Percentiles rank a stretch among this genome's conserved stretches.
Conservation (phyloP, 1,140 invertebrate species). For the Trichonephila inaurata region DNA sequence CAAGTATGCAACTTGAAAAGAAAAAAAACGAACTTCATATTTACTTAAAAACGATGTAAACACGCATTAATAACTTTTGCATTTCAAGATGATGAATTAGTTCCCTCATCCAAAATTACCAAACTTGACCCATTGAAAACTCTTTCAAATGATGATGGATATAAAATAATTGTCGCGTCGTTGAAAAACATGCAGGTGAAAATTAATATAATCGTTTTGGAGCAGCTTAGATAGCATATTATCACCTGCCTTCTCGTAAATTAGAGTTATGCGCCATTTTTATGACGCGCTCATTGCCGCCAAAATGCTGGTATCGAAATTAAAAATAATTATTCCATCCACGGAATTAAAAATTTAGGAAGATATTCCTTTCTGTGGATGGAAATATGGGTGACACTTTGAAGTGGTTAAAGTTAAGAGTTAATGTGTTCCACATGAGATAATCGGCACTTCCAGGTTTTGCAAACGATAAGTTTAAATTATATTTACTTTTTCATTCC, state of each 20-base stretch:
- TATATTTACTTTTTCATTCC: constrained; percentile 26
- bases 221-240: constrained; percentile 22
- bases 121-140: constrained; percentile 4
- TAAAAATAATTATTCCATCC: constrained; percentile 57
- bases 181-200: constrained; percentile 24
- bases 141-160: constrained; percentile 24
- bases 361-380: constrained; percentile 17
- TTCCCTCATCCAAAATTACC: neutral
- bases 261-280: constrained; percentile 46
- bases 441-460: constrained; percentile 51
- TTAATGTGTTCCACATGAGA: constrained; percentile 51
- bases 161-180: constrained; percentile 49
- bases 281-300: neutral
- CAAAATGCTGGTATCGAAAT: neutral
- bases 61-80: neutral
- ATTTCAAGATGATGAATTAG: neutral
- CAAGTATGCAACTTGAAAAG: too few species aligned
- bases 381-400: constrained; percentile 60
- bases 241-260: constrained; percentile 38
- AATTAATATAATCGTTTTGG: constrained; percentile 37
- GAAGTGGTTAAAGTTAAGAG: neutral
- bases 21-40: neutral
- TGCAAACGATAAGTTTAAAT: constrained; percentile 51
- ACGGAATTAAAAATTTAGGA: constrained; percentile 14
- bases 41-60: neutral